Base-by-base conservation (phyloP, 2,888 invertebrate species). In the Himalopsyche japonica region DNA sequence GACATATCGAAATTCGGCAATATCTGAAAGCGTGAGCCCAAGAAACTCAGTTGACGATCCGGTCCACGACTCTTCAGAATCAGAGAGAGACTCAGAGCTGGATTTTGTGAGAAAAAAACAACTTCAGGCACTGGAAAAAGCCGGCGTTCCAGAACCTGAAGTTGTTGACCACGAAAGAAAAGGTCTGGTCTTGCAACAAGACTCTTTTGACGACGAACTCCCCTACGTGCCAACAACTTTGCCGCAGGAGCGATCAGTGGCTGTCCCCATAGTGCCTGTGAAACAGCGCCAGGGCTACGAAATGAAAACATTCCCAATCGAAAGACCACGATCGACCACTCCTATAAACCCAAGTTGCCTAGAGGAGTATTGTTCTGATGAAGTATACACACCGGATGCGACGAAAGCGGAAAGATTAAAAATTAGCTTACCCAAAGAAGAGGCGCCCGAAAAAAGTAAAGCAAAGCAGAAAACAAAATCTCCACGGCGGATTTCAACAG, bases 161-260 rank as follows among this genome's bases (percentile, higher is more conserved):
- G 93, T 93, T 30, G 93, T 93, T 87, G 95, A 95, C 88, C 91
- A 94, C 79, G 97, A 97, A 90, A 93, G 95, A 87, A 95, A 95
- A 87, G 94, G 95, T 1, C 92, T 97, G 76, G 96, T 97, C 77
- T 92, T 95, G 84, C 95, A 94, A 88, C 95, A 96, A 89, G 97
- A 97, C 89, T 97, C 97, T 57, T 96, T 96, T 89, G 97, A 97
- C 88, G 96, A 96, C 88, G 96, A 97, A 90, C 92, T 97, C 89
- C 97, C 97, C 1, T 97, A 97, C 89, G 94, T 97, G 88, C 97
- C 97, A 83, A 97, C 97, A n/a, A 97, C 97, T 82, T 91, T 97
- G 89, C 97, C 97, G 27, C 93, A 95, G 89, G 97, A 97, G 91
- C 94, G 97, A 87, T 95, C 97, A 20, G 94, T 95, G 86, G 97